phyloP scores from a whole-genome alignment of 92 coral and sea anemone genomes.

The Paragorgia papillata region DNA sequence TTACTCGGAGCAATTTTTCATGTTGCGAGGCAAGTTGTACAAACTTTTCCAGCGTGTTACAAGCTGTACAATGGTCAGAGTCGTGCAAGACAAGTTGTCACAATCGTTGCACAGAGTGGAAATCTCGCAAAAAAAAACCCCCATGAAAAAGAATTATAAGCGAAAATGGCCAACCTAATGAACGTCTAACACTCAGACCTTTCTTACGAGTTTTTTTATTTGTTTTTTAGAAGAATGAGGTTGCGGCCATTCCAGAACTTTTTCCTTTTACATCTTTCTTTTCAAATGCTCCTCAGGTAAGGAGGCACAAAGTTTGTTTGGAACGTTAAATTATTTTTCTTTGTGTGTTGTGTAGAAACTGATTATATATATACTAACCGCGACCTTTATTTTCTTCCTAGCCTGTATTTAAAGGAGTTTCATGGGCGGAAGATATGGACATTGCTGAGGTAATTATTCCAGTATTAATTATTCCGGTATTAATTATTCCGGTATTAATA shows the following conservation, averaged over 20 bases:
- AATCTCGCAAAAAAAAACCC: too few species aligned
- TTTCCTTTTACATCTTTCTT: slow-evolving; percentile 93
- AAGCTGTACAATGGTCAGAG: too few species aligned
- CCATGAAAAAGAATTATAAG: too few species aligned
- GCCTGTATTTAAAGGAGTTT: slow-evolving; percentile 87
- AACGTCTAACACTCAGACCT: too few species aligned
- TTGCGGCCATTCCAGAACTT: slow-evolving; percentile 77
- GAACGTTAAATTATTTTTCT: background rate
- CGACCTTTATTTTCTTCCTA: too few species aligned
- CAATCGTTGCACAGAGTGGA: too few species aligned
- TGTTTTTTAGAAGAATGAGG: slow-evolving; percentile 77
- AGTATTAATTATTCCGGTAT: background rate
- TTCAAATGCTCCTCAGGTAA: slow-evolving; percentile 94
- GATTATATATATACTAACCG: too few species aligned
- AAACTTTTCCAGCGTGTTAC: too few species aligned
- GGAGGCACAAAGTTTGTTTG: background rate
- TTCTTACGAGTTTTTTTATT: background rate
- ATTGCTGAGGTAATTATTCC: slow-evolving; percentile 77
- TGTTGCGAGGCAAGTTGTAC: too few species aligned
- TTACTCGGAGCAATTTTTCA: too few species aligned
- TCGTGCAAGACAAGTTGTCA: too few species aligned
- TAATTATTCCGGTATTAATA: background rate
- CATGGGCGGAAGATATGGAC: slow-evolving; percentile 91
- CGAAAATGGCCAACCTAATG: too few species aligned
- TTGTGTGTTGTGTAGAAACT: background rate